Conservation (phyloP, 1,140 invertebrate genomes). For the Pseudomyrmex concolor region DNA sequence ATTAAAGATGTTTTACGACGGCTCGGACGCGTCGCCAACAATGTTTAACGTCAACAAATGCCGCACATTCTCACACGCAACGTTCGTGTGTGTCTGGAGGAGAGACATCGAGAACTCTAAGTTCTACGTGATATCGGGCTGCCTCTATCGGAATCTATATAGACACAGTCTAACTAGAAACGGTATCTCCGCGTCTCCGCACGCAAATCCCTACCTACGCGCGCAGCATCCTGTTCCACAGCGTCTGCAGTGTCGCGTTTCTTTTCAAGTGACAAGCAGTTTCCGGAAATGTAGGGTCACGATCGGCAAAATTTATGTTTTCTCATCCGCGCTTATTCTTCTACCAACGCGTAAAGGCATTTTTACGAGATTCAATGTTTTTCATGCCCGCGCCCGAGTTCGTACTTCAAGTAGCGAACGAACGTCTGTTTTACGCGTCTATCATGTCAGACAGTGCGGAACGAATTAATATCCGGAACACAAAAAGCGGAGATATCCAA, state of each 20-base stretch:
- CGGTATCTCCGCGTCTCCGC: background rate
- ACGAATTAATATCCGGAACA: conserved; percentile 18
- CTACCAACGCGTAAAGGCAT: conserved; percentile 8
- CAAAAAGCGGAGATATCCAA: background rate
- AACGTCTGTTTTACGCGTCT: conserved; percentile 28
- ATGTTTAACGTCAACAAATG: conserved; percentile 43
- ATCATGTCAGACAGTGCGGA: background rate
- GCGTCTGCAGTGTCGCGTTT: conserved; percentile 15
- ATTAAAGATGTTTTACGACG: conserved; percentile 16
- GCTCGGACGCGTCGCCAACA: conserved; percentile 13
- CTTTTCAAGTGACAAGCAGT: conserved; percentile 7
- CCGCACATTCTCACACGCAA: background rate
- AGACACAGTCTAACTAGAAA: conserved; percentile 44
- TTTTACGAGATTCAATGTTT: conserved; percentile 33
- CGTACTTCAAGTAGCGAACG: background rate
- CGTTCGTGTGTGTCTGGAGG: background rate
- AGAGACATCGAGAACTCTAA: background rate
- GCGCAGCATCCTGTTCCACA: background rate
- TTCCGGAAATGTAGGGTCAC: conserved; percentile 1
- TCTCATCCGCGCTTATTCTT: conserved; percentile 4
- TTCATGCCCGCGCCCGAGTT: background rate
- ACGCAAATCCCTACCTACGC: conserved; percentile 6
- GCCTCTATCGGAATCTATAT: conserved; percentile 7
- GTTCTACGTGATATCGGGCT: conserved; percentile 35
- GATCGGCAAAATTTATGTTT: conserved; percentile 40